Evolutionary conservation across 2,113 vertebrate genomes (phyloP).

Genomic region (Nyctibius bracteatus): DNA sequence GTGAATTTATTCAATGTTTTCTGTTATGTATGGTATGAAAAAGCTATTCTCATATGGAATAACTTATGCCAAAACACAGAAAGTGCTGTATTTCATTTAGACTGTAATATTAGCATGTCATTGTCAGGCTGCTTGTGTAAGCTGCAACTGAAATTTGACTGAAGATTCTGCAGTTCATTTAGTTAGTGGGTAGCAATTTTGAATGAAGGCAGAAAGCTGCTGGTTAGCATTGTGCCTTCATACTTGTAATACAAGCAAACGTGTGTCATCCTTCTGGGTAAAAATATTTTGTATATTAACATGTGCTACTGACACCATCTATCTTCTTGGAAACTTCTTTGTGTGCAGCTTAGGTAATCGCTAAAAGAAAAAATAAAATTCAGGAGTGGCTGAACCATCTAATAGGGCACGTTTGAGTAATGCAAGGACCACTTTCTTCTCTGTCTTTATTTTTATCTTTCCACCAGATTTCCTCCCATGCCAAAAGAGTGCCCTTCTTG

Average conservation of each 20-base stretch:
- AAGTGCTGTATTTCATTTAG: constrained; percentile 13
- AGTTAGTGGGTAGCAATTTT: constrained; percentile 24
- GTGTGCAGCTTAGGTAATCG: neutral
- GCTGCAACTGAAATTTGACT: neutral
- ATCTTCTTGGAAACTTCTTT: neutral
- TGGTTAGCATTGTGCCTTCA: constrained; percentile 20
- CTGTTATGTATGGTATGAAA: neutral
- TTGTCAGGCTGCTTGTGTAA: constrained; percentile 15
- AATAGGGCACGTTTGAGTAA: neutral
- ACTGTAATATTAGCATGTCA: neutral
- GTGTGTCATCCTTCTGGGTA: neutral
- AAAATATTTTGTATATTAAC: constrained; percentile 12
- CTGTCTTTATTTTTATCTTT: neutral
- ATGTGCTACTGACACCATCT: neutral
- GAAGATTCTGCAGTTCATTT: constrained; percentile 13
- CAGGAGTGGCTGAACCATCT: neutral
- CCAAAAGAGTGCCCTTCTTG: neutral
- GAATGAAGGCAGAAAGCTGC: neutral
- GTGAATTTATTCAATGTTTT: constrained; percentile 1
- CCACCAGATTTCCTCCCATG: neutral
- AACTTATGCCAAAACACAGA: neutral
- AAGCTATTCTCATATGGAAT: neutral
- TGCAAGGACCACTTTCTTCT: neutral
- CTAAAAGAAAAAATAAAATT: neutral
- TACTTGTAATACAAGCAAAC: neutral